Evolutionary conservation across 2,113 vertebrate genomes (phyloP), one percentile per base, ranked within the genome.

Genomic region (Telmatochromis sp.): DNA sequence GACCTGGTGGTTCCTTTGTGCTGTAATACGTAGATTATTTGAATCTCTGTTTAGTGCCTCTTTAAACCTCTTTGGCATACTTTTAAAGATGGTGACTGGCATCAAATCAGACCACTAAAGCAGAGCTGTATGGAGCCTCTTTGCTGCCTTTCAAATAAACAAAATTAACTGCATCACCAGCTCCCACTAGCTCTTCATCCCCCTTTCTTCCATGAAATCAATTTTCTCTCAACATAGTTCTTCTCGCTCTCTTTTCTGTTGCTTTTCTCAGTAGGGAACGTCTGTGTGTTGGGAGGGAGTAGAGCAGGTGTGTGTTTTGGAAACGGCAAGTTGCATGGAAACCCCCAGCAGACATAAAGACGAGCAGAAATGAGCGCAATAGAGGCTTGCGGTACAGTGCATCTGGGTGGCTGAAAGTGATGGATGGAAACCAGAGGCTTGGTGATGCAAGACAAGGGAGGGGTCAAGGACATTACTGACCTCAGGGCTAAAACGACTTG

Each of bases 71-170:
- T 42, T 14, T 9, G 54, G 83, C 80, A 49, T 70, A 80, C 58
- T 9, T 9, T 82, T 86, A 75, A 57, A 87, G 89, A 87, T 49
- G 81, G 87, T n/a, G 86, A 63, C 73, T 89, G 89, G 83, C 75
- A 10, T 83, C 65, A 9, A 51, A 57, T 89, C 84, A 90, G 91
- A 94, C 91, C 92, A 78, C 84, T 85, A 84, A 93, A 42, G 85
- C 83, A 81, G 86, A 87, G 35, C 35, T 84, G 58, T 37, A 80
- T 33, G 63, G 51, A 70, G 80, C 85, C 78, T 83, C 79, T 80
- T 80, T 12, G 37, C 87, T 84, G 84, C 86, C 80, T 21, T 87
- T 91, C 84, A 95, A 95, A 95, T 94, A 94, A 93, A 94, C 88
- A 93, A 90, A 87, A 73, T 42, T 47, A 82, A 81, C 88, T 88